A percentile compares a stretch with the other conserved stretches of the same genome.
phyloP scores from a whole-genome alignment of 2,797 vertebrate species.

The Lepidocolaptes lacrymiger region DNA sequence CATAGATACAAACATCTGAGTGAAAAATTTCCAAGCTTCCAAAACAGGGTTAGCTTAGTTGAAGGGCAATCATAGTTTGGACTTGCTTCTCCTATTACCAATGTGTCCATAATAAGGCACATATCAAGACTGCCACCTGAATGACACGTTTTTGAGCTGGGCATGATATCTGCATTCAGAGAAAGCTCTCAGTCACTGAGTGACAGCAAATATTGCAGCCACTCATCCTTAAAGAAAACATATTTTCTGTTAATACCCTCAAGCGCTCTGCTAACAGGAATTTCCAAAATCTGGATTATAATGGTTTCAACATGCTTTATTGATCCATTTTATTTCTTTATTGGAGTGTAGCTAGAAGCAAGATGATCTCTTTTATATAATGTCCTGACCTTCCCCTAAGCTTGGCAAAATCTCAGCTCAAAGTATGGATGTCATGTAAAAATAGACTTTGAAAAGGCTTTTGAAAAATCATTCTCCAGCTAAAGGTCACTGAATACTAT shows the following conservation, averaged over 20 bases:
- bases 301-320: background rate
- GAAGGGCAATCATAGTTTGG: background rate
- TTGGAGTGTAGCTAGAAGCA: background rate
- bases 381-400: slow-evolving; percentile 6
- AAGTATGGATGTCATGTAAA: slow-evolving; percentile 4
- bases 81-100: background rate
- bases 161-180: background rate
- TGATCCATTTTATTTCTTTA: slow-evolving; percentile 22
- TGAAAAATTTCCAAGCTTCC: background rate
- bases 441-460: slow-evolving; percentile 35
- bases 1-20: background rate
- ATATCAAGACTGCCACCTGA: background rate
- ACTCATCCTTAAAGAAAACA: slow-evolving; percentile 36
- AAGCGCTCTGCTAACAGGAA: background rate
- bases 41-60: background rate
- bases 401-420: slow-evolving; percentile 28
- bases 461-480: slow-evolving; percentile 35
- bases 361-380: slow-evolving; percentile 6
- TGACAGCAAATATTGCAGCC: slow-evolving; percentile 18
- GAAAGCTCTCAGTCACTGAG: background rate
- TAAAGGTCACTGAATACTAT: slow-evolving; percentile 46
- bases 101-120: background rate
- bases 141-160: background rate
- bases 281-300: slow-evolving; percentile 44
- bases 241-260: background rate